Base-by-base conservation (phyloP, 1,140 invertebrate species). In the Ganaspis sp. region DNA sequence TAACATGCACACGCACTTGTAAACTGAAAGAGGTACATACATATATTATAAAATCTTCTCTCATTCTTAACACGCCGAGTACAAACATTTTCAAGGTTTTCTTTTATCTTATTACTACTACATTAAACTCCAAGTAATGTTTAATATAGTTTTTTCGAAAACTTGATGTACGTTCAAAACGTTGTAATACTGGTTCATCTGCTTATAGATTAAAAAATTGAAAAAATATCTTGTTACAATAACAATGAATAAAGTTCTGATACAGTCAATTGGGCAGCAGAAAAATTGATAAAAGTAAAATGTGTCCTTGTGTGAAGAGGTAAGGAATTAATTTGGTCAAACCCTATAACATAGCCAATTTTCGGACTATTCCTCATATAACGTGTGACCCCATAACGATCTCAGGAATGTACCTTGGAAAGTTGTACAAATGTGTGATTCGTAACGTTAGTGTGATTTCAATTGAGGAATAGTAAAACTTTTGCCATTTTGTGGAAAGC, bases 391-490 rank as follows among this genome's bases (percentile, higher is more conserved):
- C 42, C 19, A 29, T 70, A 34, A 37, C 9, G 37, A 38, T 37
- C 11, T 21, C 15, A 74, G 79, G 75, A 74, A 80, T 77, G 75
- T 75, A 40, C 70, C 49, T 75, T 70, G 38, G 53, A 77, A 80
- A 80, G 73, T 73, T 21, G 38, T 64, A 45, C 72, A 75, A 42
- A 69, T 64, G 73, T 26, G 73, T 73, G 74, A 54, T 70, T 70
- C 71, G 74, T 45, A 73, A 77, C 72, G 21, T 26, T 53, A 58
- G 42, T 26, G 58, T 9, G 26, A 58, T 23, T 23, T 64, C 26
- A 15, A 26, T 64, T n/a, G 23, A 29, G 23, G 11, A 2, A 12
- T 64, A 58, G 23, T 26, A 9, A 64, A n/a, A 26, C 5, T 26
- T 19, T 26, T 19, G 1, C 1, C 34, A n/a, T 29, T 37, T 21